Evolutionary conservation across 2,113 vertebrate genomes (phyloP).

Genomic region (Rhabdornis inornatus): DNA sequence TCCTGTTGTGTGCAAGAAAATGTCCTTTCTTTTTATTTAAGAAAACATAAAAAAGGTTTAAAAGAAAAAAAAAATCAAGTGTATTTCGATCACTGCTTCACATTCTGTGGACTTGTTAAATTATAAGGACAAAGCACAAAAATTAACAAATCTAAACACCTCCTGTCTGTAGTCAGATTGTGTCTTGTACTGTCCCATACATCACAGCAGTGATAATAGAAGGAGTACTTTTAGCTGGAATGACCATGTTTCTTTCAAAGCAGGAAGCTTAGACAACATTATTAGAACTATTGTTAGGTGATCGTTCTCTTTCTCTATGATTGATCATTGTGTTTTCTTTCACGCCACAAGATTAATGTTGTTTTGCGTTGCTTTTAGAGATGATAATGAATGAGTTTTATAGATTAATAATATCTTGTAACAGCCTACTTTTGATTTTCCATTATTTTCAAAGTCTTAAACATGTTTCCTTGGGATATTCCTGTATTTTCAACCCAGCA

Average conservation of each 20-base stretch:
- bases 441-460: slow-evolving; percentile 14
- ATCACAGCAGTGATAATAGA: background rate
- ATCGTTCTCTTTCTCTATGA: slow-evolving; percentile 64
- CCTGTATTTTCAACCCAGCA: background rate
- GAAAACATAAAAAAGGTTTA: background rate
- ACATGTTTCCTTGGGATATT: background rate
- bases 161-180: background rate
- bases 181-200: background rate
- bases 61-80: background rate
- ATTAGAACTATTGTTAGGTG: slow-evolving; percentile 65
- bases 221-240: slow-evolving; percentile 12
- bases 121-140: slow-evolving; percentile 3
- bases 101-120: slow-evolving; percentile 34
- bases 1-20: background rate
- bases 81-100: background rate
- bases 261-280: slow-evolving; percentile 27
- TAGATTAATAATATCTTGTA: slow-evolving; percentile 31
- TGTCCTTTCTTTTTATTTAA: background rate
- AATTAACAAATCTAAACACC: background rate
- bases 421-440: slow-evolving; percentile 38
- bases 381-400: slow-evolving; percentile 46
- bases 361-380: slow-evolving; percentile 56
- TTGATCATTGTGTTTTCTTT: slow-evolving; percentile 69
- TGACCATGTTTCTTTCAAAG: slow-evolving; percentile 28
- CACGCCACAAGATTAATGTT: slow-evolving; percentile 70